Percentiles rank a stretch among this genome's conserved stretches.
These are phyloP conservation scores for Megalonaias nervosa DNA, from an alignment of 1,140 invertebrate species.

Conservation along the genomic window DNA sequence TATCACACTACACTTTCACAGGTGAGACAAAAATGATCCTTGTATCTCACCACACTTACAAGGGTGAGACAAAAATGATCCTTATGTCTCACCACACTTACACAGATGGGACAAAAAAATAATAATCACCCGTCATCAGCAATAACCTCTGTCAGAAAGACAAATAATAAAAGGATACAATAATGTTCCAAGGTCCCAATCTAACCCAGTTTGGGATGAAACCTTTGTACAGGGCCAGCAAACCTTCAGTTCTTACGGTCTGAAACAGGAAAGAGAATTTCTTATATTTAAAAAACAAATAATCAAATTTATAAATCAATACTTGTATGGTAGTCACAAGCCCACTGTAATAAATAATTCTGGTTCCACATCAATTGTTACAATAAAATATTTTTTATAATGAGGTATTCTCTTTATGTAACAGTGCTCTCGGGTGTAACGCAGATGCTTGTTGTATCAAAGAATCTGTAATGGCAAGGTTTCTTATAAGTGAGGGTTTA, in stretches of 20 bases:
- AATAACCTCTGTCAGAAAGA: not conserved
- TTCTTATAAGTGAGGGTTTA: no score
- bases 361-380: no score
- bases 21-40: no score
- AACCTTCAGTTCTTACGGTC: constrained; percentile 67
- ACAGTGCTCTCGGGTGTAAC: no score
- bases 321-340: not conserved
- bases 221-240: constrained; percentile 69
- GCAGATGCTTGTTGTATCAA: no score
- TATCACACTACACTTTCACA: not conserved
- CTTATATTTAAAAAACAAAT: constrained; percentile 23
- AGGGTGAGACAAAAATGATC: no score
- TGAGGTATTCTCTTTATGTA: no score
- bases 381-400: no score
- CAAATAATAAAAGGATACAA: constrained; percentile 72
- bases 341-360: not conserved
- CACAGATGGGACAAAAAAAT: no score
- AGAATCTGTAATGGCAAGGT: no score
- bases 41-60: no score
- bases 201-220: constrained; percentile 70
- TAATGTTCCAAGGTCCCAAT: constrained; percentile 94
- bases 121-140: not conserved
- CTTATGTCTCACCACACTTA: not conserved
- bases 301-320: not conserved
- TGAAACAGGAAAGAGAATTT: constrained; percentile 69